Conservation (phyloP, 2,113 vertebrate species). For the Strix aluco region DNA sequence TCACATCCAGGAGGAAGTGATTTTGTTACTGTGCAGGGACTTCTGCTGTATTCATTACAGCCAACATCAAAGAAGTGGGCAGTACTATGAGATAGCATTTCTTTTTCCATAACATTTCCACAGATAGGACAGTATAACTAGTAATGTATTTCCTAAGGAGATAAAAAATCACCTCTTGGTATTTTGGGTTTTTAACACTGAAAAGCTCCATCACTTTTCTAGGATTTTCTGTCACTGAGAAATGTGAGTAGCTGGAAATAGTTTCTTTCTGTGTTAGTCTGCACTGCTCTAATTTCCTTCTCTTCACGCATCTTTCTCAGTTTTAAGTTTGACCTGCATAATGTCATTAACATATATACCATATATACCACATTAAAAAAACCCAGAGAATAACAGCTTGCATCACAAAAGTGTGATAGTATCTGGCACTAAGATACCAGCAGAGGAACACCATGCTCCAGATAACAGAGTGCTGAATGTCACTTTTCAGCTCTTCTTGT, state of each 20-base stretch:
- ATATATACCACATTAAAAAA: background rate
- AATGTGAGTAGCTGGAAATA: background rate
- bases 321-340: background rate
- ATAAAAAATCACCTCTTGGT: background rate
- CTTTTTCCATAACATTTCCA: background rate
- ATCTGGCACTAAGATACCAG: background rate
- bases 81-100: background rate
- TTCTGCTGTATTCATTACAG: constrained; percentile 58
- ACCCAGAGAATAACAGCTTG: background rate
- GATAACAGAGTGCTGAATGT: rapidly evolving
- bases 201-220: background rate
- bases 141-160: background rate
- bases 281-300: background rate
- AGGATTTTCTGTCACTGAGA: background rate
- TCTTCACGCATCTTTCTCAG: background rate
- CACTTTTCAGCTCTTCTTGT: background rate
- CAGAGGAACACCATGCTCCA: background rate
- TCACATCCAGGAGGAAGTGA: constrained; percentile 56
- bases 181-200: background rate
- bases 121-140: background rate
- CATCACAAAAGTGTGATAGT: too few relatives aligned
- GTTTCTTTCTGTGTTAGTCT: background rate
- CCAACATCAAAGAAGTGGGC: background rate
- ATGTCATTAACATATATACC: background rate
- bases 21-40: constrained; percentile 32